Percentiles rank a stretch among this genome's conserved stretches.
These are phyloP conservation scores for Platalea minor DNA, from an alignment of 2,797 vertebrate species.

Conservation along the genomic window DNA sequence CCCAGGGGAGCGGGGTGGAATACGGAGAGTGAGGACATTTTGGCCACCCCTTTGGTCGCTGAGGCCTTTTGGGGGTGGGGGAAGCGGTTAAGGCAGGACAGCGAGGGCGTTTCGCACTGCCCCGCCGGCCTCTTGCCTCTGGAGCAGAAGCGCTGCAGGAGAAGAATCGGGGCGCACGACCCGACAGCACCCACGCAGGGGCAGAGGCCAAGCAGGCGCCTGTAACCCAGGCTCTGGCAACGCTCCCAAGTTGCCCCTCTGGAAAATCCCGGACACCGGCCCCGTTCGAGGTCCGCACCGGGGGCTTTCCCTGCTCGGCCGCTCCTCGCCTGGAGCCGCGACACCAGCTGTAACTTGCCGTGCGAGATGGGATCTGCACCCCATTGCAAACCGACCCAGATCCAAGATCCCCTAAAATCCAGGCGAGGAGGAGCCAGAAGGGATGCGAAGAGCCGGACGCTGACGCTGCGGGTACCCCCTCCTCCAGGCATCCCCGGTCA, in stretches of 20 bases:
- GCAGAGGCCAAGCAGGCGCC: neutral
- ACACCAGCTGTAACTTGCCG: accelerated
- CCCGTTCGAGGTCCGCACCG: accelerated
- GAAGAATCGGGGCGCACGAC: accelerated
- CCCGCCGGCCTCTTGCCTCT: accelerated
- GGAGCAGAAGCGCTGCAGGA: accelerated
- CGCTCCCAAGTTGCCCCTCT: accelerated
- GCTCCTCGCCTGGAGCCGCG: accelerated
- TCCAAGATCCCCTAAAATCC: neutral
- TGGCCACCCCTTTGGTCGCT: accelerated
- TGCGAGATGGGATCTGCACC: accelerated
- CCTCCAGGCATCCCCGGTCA: no score
- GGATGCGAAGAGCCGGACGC: accelerated
- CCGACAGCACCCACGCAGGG: accelerated
- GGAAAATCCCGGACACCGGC: neutral
- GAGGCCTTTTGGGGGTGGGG: accelerated
- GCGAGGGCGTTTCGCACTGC: accelerated
- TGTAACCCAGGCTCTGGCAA: neutral
- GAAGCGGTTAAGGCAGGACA: neutral
- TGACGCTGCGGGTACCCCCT: neutral
- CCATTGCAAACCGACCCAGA: neutral
- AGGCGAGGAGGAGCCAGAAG: accelerated
- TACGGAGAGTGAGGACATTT: accelerated
- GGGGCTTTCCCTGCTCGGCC: no score
- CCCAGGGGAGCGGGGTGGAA: accelerated